Conservation (phyloP, 1,140 invertebrate species). For the Brachionus calyciflorus region DNA sequence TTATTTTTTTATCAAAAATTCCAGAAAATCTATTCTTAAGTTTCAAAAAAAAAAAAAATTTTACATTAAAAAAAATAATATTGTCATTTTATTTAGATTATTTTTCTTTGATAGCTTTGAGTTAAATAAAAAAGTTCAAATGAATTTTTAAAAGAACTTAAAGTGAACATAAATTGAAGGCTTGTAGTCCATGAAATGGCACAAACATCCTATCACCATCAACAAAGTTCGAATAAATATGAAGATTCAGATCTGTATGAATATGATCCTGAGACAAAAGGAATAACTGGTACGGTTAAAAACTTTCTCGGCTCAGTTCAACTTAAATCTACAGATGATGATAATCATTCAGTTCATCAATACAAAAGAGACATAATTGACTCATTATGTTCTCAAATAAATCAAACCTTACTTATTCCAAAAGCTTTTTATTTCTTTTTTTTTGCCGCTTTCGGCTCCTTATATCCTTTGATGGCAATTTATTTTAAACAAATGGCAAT, state of each 20-base stretch:
- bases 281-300: neutral
- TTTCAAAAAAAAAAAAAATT: too few species aligned
- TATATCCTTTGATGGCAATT: conserved; percentile 94
- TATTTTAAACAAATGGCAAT: conserved; percentile 98
- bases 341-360: neutral
- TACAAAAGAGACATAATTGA: conserved; percentile 30
- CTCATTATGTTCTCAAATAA: conserved; percentile 53
- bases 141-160: neutral
- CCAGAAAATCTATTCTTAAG: too few species aligned
- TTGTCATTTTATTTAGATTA: too few species aligned
- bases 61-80: too few species aligned
- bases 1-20: too few species aligned
- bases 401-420: conserved; percentile 83
- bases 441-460: conserved; percentile 94
- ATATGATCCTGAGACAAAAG: neutral
- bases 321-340: neutral
- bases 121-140: too few species aligned
- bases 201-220: neutral
- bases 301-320: neutral
- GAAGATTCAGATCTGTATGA: conserved; percentile 24
- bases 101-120: too few species aligned
- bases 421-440: conserved; percentile 99
- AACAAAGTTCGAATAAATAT: neutral
- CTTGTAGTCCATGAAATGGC: neutral
- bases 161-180: too few species aligned